Evolutionary conservation across 2,888 invertebrate genomes (phyloP).

Genomic region (Eristalis pertinax): DNA sequence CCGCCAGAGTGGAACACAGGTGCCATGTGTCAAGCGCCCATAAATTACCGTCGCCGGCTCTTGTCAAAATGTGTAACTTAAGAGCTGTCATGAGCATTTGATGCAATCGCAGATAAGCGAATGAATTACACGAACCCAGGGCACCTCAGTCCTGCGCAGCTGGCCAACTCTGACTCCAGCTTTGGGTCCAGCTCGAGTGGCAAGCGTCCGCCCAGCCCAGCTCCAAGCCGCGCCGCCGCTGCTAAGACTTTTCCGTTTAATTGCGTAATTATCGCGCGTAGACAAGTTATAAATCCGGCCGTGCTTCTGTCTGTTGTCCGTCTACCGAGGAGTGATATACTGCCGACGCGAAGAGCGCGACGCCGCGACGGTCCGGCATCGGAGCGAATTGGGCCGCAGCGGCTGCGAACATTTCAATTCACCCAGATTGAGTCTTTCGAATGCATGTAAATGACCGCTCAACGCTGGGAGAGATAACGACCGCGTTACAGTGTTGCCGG

Average conservation of each 20-base stretch:
- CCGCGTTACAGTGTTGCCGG: constrained; percentile 24
- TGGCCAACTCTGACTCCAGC: not conserved
- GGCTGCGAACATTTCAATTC: constrained; percentile 59
- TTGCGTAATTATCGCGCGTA: constrained; percentile 69
- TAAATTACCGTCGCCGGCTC: constrained; percentile 51
- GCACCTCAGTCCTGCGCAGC: not conserved
- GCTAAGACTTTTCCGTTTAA: constrained; percentile 58
- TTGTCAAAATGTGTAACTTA: constrained; percentile 58
- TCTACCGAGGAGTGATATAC: constrained; percentile 59
- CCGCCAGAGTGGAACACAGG: not conserved
- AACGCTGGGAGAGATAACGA: not conserved
- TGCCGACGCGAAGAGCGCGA: not conserved
- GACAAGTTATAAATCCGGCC: constrained; percentile 55
- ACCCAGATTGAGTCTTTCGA: constrained; percentile 65
- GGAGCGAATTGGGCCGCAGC: constrained; percentile 34
- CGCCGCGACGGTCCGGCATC: not conserved
- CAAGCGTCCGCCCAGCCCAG: constrained; percentile 3
- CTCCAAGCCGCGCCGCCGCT: not conserved
- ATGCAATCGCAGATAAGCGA: constrained; percentile 48
- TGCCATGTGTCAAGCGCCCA: constrained; percentile 26
- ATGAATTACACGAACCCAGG: constrained; percentile 32
- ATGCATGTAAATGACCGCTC: constrained; percentile 52
- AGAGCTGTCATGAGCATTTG: constrained; percentile 68
- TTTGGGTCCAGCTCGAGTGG: not conserved
- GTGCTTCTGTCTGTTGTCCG: constrained; percentile 69